Conservation (phyloP, 2,113 vertebrate genomes). For the Otus sunia region DNA sequence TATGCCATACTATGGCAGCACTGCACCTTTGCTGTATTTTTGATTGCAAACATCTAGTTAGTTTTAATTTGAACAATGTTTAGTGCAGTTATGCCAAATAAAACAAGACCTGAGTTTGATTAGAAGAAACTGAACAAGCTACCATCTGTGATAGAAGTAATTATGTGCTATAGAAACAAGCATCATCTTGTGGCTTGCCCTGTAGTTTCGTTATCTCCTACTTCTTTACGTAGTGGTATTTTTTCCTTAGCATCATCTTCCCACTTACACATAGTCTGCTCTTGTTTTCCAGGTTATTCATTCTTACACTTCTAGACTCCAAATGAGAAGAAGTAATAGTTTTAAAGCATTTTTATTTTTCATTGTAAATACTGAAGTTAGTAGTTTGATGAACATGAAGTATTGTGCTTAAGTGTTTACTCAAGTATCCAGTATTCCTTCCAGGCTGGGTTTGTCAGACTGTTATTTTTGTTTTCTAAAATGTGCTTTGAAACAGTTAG, state of each 20-base stretch:
- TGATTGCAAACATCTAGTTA: background rate
- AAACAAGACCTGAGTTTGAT: background rate
- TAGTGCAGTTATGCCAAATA: background rate
- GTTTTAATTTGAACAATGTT: background rate
- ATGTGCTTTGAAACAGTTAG: background rate
- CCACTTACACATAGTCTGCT: background rate
- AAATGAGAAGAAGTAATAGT: background rate
- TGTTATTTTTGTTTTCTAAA: background rate
- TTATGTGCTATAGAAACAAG: background rate
- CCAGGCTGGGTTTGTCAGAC: background rate
- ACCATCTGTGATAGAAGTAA: background rate
- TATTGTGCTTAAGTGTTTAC: background rate
- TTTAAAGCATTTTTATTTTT: background rate
- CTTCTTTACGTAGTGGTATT: background rate
- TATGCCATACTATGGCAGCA: background rate
- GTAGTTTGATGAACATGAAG: background rate
- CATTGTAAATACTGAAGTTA: background rate
- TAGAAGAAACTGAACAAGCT: background rate
- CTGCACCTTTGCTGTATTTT: background rate
- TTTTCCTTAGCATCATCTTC: background rate
- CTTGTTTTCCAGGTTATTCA: background rate
- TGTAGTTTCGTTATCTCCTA: background rate
- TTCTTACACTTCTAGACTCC: background rate
- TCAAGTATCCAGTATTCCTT: background rate
- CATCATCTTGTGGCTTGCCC: background rate